Evolutionary conservation across 2,888 invertebrate species (phyloP).

Genomic region (Cheilosia impressa): DNA sequence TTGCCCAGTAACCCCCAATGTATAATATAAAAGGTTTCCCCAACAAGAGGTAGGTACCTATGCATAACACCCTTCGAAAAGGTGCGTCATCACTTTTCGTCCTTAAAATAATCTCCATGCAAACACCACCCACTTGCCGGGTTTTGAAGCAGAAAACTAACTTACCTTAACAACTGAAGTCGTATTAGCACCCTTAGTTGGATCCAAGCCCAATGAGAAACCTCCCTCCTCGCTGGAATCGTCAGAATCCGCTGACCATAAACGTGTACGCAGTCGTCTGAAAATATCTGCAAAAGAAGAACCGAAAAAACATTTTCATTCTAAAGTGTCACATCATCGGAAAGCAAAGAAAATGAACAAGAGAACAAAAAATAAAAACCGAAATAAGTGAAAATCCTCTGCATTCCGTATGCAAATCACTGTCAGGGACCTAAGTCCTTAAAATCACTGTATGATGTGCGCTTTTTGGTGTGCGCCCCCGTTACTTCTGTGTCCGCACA

Average conservation of each 20-base stretch:
- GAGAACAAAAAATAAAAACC: neutral
- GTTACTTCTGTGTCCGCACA: too few relatives aligned
- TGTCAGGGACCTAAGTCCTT: slow-evolving; percentile 56
- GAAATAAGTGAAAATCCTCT: slow-evolving; percentile 37
- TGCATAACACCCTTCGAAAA: neutral
- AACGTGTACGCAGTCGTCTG: slow-evolving; percentile 80
- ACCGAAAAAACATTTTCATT: slow-evolving; percentile 44
- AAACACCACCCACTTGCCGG: slow-evolving; percentile 26
- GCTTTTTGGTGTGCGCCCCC: slow-evolving; percentile 11
- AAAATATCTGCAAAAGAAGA: slow-evolving; percentile 79
- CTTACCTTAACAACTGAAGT: slow-evolving; percentile 83
- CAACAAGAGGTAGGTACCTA: neutral
- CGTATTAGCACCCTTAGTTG: slow-evolving; percentile 80
- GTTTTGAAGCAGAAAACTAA: slow-evolving; percentile 27
- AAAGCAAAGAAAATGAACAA: slow-evolving; percentile 32
- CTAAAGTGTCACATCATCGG: slow-evolving; percentile 54
- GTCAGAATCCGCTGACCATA: slow-evolving; percentile 77
- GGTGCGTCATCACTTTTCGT: slow-evolving; percentile 10
- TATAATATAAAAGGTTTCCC: neutral
- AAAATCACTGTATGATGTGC: slow-evolving; percentile 63
- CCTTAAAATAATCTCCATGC: slow-evolving; percentile 34
- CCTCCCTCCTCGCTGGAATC: slow-evolving; percentile 76
- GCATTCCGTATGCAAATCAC: slow-evolving; percentile 70
- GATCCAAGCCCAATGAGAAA: slow-evolving; percentile 73
- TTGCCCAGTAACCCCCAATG: neutral